phyloP scores from a whole-genome alignment of 2,888 invertebrate species.

The Oegoconia quadripuncta region DNA sequence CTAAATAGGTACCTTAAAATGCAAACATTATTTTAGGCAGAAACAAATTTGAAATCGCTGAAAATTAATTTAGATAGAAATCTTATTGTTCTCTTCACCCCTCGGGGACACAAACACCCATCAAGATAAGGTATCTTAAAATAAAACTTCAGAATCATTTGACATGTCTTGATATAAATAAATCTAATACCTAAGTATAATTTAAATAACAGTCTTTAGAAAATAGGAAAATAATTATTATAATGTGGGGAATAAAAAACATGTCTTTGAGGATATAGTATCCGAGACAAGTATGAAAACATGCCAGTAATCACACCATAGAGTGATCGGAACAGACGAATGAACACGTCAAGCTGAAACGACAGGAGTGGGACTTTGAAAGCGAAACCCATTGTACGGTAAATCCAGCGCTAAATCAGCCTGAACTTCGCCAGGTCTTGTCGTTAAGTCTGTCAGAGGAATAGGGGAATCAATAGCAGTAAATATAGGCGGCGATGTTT shows the following conservation, averaged over 20 bases:
- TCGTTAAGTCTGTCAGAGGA: conserved; percentile 53
- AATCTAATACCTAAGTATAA: no score
- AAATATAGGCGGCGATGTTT: conserved; percentile 34
- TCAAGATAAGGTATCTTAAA: no score
- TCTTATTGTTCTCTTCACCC: no score
- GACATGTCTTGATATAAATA: no score
- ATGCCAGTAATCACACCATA: conserved; percentile 48
- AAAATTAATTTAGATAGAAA: no score
- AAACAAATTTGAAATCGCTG: no score
- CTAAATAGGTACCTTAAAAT: no score
- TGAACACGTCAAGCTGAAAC: conserved; percentile 68
- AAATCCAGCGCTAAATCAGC: conserved; percentile 70
- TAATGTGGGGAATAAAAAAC: conserved; percentile 39
- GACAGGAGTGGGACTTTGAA: conserved; percentile 75
- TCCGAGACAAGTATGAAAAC: conserved; percentile 50
- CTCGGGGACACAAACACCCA: no score
- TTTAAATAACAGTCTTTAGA: no score
- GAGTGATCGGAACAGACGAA: conserved; percentile 47
- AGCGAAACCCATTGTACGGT: conserved; percentile 70
- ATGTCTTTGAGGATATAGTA: conserved; percentile 57
- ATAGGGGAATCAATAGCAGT: conserved; percentile 50
- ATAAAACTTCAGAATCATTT: no score
- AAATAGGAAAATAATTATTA: background rate
- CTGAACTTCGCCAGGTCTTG: conserved; percentile 65
- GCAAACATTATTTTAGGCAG: no score